Evolutionary conservation across 2,113 vertebrate species (phyloP), one percentile per base, ranked within the genome.

Genomic region (Cnemophilus loriae): DNA sequence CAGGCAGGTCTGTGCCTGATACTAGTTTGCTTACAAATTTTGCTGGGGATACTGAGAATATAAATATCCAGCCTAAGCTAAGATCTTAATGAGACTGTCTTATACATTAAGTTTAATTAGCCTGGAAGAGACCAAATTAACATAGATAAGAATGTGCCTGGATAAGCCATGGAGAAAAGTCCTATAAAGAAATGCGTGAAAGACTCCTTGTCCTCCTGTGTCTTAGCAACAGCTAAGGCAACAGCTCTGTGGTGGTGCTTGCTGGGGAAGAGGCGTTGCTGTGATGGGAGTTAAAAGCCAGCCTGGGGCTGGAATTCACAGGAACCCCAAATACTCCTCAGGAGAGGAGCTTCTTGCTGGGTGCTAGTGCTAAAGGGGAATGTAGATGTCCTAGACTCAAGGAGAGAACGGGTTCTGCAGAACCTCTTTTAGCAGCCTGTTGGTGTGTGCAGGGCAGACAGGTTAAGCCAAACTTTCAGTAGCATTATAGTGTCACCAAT

Each of bases 401-500:
- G 42, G 9, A 18, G 12, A 53, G 42, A 64, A 23, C 28, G 61
- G 22, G 14, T 65, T 42, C 74, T 47, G 42, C 20, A 73, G 39
- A 42, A 59, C 15, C 23, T 61, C 22, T 49, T 50, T 22, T 18
- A 84, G n/a, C 30, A 44, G 44, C 11, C 13, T 6, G 0, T 11
- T 44, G 53, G 32, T 7, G 3, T 35, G 30, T 3, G 2, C 41
- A 42, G 47, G 24, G n/a, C 52, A 76, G 47, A 13, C 47, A 39
- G 18, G 22, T 35, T 35, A 73, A 81, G 44, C 28, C 0, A 0
- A 33, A 12, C 14, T 47, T 27, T 28, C 22, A 21, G 41, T 9
- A 70, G 26, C 35, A 14, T 5, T 16, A 67, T 35, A 35, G 46
- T 10, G 32, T 44, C 50, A 24, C 44, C 28, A 33, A 35, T 21